Base-by-base conservation (phyloP, 2,888 invertebrate species). In the Netelia inedita region DNA sequence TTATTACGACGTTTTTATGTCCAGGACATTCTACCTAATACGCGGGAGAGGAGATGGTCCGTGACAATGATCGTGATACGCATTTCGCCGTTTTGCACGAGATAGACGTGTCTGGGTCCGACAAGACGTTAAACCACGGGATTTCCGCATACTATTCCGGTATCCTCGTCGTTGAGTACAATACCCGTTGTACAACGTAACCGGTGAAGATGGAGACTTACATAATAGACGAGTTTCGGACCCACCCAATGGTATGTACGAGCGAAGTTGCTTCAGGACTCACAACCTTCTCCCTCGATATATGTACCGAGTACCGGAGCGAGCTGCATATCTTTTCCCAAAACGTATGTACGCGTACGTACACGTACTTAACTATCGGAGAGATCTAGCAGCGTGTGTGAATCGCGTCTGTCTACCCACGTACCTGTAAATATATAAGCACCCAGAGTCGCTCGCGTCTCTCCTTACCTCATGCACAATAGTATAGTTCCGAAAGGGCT, bases 221-320 rank as follows among this genome's bases (percentile, higher is more conserved):
- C 82, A 82, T 78, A 73, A 82, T 73, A 21, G 59, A 78, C 41
- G 78, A 73, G 73, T 59, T 66, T 74, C 65, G 66, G 71, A 57
- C 71, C 55, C 63, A 16, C 53, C 28, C 71, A 35, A 61, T 14
- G 53, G 53, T 75, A 63, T 23, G 16, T 16, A 71, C 57, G 19
- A 55, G 59, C 28, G 16, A 59, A 63, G 65, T 76, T 82, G 66
- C 75, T 14, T 55, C 28, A 8, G 14, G 35, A 57, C 63, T 16
- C 50, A n/a, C 53, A 53, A 16, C n/a, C 53, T 53, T 16, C 16
- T 73, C 43, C 28, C 61, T 35, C 35, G 35, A 35, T 35, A 35
- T 35, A 35, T 35, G 35, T 28, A 35, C 65, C 55, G 46, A 23
- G 71, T 41, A 71, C 41, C 72, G 65, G 65, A 21, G 76, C 46